Conservation (phyloP, 2,888 invertebrate species). For the Apamea crenata region DNA sequence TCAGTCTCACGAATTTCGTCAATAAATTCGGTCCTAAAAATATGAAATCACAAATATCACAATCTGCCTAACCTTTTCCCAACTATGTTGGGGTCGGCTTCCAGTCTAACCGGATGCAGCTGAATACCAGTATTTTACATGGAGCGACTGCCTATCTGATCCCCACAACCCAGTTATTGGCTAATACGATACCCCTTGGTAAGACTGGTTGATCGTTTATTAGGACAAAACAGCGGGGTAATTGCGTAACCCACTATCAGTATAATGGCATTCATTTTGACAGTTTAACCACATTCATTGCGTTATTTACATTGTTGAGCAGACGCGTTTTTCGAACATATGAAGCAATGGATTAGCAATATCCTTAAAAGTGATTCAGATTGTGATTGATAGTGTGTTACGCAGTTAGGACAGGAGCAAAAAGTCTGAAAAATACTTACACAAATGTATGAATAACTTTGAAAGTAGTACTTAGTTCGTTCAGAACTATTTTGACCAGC, state of each 20-base stretch:
- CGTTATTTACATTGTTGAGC: too few species aligned
- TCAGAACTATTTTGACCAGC: conserved; percentile 71
- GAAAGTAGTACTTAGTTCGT: conserved; percentile 70
- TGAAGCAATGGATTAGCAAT: too few species aligned
- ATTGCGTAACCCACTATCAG: background rate
- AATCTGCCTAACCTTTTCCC: background rate
- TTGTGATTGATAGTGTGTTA: too few species aligned
- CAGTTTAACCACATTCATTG: too few species aligned
- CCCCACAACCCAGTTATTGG: background rate
- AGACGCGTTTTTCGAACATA: too few species aligned
- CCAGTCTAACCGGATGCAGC: background rate
- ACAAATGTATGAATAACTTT: conserved; percentile 72
- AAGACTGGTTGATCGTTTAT: background rate
- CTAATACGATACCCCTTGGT: too few species aligned
- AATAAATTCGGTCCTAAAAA: conserved; percentile 68
- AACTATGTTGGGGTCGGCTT: background rate
- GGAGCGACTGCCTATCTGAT: background rate
- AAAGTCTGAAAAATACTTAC: conserved; percentile 72
- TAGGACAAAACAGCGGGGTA: background rate
- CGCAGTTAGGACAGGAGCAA: background rate
- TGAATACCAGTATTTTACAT: too few species aligned
- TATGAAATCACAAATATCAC: background rate
- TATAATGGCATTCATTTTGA: too few species aligned
- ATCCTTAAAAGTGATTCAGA: too few species aligned
- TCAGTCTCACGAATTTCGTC: conserved; percentile 55